These are phyloP conservation scores for Bombylius discolor DNA, from an alignment of 2,888 invertebrate species.

Conservation along the genomic window DNA sequence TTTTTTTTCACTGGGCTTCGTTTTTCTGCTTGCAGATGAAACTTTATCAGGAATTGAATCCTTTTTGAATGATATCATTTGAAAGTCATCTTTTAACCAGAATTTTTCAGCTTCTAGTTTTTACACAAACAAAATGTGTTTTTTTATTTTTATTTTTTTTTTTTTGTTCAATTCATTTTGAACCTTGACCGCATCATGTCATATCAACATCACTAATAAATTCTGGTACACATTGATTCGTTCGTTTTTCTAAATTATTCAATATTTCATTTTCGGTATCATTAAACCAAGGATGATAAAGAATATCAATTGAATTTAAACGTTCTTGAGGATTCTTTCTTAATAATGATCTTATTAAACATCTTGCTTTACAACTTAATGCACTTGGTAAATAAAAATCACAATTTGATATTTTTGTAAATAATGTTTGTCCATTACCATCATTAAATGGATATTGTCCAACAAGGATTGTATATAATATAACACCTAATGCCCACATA, in stretches of 20 bases:
- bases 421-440: slow-evolving; percentile 40
- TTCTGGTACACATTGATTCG: background rate
- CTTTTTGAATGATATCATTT: too few relatives aligned
- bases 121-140: too few relatives aligned
- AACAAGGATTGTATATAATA: slow-evolving; percentile 33
- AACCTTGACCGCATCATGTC: slow-evolving; percentile 1
- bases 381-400: slow-evolving; percentile 73
- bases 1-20: too few relatives aligned
- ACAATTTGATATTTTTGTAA: slow-evolving; percentile 78
- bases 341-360: slow-evolving; percentile 68
- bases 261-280: background rate
- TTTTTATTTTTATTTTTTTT: background rate
- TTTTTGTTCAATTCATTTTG: background rate
- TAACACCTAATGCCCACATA: slow-evolving; percentile 35
- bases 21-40: too few relatives aligned
- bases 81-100: too few relatives aligned
- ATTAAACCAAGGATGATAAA: slow-evolving; percentile 75
- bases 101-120: too few relatives aligned
- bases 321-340: slow-evolving; percentile 70
- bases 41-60: too few relatives aligned
- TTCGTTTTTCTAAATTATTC: background rate
- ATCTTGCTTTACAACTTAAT: slow-evolving; percentile 66
- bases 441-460: slow-evolving; percentile 36
- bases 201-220: slow-evolving; percentile 1
- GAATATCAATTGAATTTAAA: slow-evolving; percentile 62